Conservation (phyloP, 2,113 vertebrate genomes). For the Dipodomys stephensi region DNA sequence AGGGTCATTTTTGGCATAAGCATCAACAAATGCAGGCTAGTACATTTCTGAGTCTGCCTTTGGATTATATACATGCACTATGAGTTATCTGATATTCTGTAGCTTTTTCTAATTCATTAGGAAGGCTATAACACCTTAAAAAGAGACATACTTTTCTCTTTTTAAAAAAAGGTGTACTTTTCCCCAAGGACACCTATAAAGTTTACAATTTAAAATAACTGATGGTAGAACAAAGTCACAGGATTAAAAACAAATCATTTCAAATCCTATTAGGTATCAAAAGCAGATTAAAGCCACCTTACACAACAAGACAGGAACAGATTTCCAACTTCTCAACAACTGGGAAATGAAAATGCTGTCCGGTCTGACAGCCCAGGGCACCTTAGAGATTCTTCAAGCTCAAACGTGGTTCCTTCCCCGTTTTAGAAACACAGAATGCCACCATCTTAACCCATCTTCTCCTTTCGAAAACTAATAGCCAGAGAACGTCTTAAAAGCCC, state of each 20-base stretch:
- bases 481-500: neutral
- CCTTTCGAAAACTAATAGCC: neutral
- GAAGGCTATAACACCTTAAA: neutral
- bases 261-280: slow-evolving; percentile 70
- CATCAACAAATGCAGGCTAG: slow-evolving; percentile 61
- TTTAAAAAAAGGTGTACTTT: neutral
- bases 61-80: slow-evolving; percentile 4
- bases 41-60: slow-evolving; percentile 11
- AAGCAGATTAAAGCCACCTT: slow-evolving; percentile 72
- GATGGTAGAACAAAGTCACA: slow-evolving; percentile 73
- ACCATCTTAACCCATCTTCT: neutral
- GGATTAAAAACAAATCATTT: slow-evolving; percentile 74
- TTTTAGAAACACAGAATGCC: no score
- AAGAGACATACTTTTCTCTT: no score
- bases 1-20: slow-evolving; percentile 71
- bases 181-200: neutral
- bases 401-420: neutral
- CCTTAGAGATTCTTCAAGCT: neutral
- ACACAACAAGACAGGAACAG: neutral
- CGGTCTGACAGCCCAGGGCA: no score
- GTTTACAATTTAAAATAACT: slow-evolving; percentile 74
- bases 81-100: neutral
- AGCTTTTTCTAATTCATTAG: neutral
- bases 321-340: slow-evolving; percentile 46
- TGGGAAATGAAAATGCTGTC: neutral